Evolutionary conservation across 1,140 invertebrate genomes (phyloP), one percentile per base, ranked within the genome.

Genomic region (Melitaea cinxia): DNA sequence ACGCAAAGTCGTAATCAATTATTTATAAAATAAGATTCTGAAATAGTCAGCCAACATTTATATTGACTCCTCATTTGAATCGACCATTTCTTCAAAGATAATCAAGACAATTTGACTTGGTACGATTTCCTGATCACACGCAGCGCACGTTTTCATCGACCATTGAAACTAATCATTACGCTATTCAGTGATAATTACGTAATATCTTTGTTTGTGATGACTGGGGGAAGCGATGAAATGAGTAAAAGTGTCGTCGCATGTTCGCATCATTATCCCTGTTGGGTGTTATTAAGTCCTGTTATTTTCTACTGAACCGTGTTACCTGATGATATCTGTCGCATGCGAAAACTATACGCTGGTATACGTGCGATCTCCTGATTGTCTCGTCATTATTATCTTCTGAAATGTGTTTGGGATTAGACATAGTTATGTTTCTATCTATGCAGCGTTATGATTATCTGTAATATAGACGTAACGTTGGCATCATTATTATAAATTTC

Each of bases 251-350:
- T 75, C 60, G 59, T 55, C 56, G 57, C 73, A 49, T 66, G 72
- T 81, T 83, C 78, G 68, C 83, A 83, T 73, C 75, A 84, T 84
- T 84, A 83, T 71, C 64, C 70, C 57, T 50, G 52, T 62, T 19
- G 35, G 54, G 50, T 62, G 69, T 75, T 70, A 81, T 85, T 85
- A 83, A 68, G 80, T 84, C 72, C 82, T 66, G 82, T 84, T 84
- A 82, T 70, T 73, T 65, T 63, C 52, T 55, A 21, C 65, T 57
- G 23, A 59, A 62, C 50, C 59, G 58, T 62, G 62, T 65, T 65
- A 65, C 45, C 62, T 65, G 21, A 39, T 39, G 45, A 49, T 28
- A 54, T 65, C n/a, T n/a, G 58, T 65, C 54, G 52, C 55, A 58
- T 65, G 55, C 55, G 55, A 65, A 56, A 65, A 65, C 35, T 58